Evolutionary conservation across 2,113 vertebrate species (phyloP), one percentile per base, ranked within the genome.

Genomic region (Cyphomyrus discorhynchus): DNA sequence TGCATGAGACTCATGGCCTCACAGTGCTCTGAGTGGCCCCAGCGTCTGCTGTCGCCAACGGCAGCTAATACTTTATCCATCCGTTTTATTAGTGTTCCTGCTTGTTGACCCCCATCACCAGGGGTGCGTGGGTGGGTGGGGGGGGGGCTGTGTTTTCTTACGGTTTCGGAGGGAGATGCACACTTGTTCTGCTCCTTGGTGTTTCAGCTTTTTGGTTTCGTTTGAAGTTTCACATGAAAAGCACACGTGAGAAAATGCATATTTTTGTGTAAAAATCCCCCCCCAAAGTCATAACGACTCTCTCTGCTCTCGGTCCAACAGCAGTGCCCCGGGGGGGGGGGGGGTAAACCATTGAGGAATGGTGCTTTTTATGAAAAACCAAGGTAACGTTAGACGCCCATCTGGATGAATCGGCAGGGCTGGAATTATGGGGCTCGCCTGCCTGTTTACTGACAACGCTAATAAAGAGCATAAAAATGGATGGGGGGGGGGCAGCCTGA

Each of bases 331-430:
- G 35, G 35, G 35, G 35, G n/a, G 31, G 62, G 35, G 31, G 31
- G 42, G 56, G 19, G 19, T 3, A 10, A 21, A 47, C 19, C 88
- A 82, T 35, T 39, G 27, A 77, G 70, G 80, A 89, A 53, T 24
- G 19, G 31, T 49, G 47, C 27, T 77, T 53, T 82, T 89, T 89
- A n/a, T 89, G 88, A 56, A 89, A 89, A 89, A 11, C 52, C 10
- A 53, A 85, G n/a, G 53, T 90, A 90, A 86, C 66, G 31, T 86
- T 66, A 86, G 84, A 86, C 27, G 27, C 19, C 89, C 84, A 90
- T 90, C 56, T 70, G 45, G 89, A 83, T 90, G 89, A 90, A 19
- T 90, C 58, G 62, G 84, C 56, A 90, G n/a, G 83, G 47, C 56
- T 70, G 53, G 85, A 90, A 86, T 90, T 50, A 46, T 39, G 42